Evolutionary conservation across 2,888 invertebrate genomes (phyloP).

Genomic region (Drosophila differens): DNA sequence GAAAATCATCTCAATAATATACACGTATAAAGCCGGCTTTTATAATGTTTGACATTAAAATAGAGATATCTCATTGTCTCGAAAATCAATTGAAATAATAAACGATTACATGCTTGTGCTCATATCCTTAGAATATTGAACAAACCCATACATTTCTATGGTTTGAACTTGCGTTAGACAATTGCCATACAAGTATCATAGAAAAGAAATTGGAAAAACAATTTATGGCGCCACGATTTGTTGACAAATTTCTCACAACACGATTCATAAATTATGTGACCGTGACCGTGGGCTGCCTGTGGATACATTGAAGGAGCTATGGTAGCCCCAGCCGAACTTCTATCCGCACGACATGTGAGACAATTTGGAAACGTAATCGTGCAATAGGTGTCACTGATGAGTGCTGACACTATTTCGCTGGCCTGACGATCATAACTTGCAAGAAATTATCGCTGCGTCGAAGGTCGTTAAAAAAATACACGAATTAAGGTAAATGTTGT

Average conservation of each 20-base stretch:
- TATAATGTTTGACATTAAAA: not conserved
- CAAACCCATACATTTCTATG: constrained; percentile 11
- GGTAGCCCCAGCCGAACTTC: constrained; percentile 21
- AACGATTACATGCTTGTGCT: constrained; percentile 1
- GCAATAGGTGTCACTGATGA: constrained; percentile 62
- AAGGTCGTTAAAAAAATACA: constrained; percentile 60
- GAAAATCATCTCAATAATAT: not conserved
- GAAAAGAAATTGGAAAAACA: constrained; percentile 40
- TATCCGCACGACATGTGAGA: constrained; percentile 74
- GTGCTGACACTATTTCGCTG: constrained; percentile 60
- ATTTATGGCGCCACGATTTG: constrained; percentile 81
- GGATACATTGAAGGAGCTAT: constrained; percentile 37
- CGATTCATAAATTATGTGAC: constrained; percentile 77
- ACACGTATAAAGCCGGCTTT: not conserved
- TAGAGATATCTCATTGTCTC: constrained; percentile 16
- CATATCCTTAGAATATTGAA: constrained; percentile 17
- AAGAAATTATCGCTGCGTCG: constrained; percentile 56
- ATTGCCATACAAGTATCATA: constrained; percentile 27
- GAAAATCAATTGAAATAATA: constrained; percentile 28
- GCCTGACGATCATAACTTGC: constrained; percentile 54
- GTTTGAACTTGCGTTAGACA: constrained; percentile 25
- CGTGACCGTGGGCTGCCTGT: constrained; percentile 64
- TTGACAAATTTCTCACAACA: constrained; percentile 82
- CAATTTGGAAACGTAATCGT: constrained; percentile 69
- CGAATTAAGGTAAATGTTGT: constrained; percentile 53